phyloP scores from a whole-genome alignment of 2,113 vertebrate species.

The Heterotilapia buettikoferi region DNA sequence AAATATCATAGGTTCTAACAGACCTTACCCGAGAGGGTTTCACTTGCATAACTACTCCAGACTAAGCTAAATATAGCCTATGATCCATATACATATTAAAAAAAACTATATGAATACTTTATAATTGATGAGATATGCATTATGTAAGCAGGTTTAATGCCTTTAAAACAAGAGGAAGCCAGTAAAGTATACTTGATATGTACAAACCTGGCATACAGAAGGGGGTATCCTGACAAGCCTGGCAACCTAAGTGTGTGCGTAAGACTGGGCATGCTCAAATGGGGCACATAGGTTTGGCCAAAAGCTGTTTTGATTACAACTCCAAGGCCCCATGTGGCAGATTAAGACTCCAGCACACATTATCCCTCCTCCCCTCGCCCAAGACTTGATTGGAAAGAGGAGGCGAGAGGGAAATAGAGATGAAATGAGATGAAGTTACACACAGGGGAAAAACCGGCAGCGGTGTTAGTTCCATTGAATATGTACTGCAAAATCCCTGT shows the following conservation, averaged over 20 bases:
- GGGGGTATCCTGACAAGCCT: not conserved
- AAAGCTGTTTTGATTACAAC: constrained; percentile 48
- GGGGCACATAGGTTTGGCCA: constrained; percentile 18
- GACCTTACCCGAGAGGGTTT: constrained; percentile 14
- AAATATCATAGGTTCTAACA: constrained; percentile 20
- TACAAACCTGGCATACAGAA: not conserved
- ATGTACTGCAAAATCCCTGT: not conserved
- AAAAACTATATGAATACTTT: constrained; percentile 50
- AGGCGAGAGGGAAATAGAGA: not conserved
- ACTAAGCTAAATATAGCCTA: constrained; percentile 58
- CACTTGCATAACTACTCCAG: constrained; percentile 55
- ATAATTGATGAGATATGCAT: constrained; percentile 59
- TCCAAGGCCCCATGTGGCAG: constrained; percentile 42
- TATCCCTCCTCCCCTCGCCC: constrained; percentile 19
- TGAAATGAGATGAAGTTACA: constrained; percentile 7
- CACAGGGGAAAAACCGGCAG: not conserved
- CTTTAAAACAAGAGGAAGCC: not conserved
- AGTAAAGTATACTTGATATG: not conserved
- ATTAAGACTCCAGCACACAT: constrained; percentile 41
- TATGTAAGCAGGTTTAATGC: constrained; percentile 23
- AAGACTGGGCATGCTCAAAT: constrained; percentile 21
- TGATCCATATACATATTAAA: constrained; percentile 60
- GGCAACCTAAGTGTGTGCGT: constrained; percentile 2
- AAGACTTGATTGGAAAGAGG: constrained; percentile 15
- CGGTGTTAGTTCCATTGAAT: not conserved